Base-by-base conservation (phyloP, 2,888 invertebrate genomes). In the Dexiosoma caninum region DNA sequence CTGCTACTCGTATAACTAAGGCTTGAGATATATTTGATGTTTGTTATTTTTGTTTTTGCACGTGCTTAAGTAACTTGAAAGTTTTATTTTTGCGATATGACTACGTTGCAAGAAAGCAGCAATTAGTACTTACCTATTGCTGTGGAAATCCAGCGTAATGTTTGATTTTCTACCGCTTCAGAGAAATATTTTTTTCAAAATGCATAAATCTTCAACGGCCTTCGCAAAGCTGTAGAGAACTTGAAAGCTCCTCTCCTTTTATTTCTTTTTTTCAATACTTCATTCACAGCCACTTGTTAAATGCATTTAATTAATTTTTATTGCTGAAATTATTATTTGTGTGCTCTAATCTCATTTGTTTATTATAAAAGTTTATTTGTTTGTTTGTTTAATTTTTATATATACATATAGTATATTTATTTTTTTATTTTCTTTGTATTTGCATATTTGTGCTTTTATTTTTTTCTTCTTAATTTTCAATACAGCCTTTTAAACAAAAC, bases 321-420 rank as follows among this genome's bases (percentile, higher is more conserved):
- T 42, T 23, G 12, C 14, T 37, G 9, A 9, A 57, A 37, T 46
- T 66, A 46, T 46, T 66, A 46, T 55, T 67, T 66, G 49, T 77
- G 49, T 77, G 77, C 81, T 81, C 77, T 81, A 81, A 59, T 81
- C 72, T 69, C 72, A 74, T 81, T 81, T 81, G 77, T 72, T 77
- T 81, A 74, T 62, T 64, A 21, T 40, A 35, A 42, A 19, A 49
- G 64, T 59, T 23, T 71, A 21, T 64, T 67, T 60, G 6, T 55
- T 21, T 70, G 21, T 70, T 78, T 67, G 37, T 59, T 77, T 70
- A 35, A 35, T 42, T 66, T 78, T 67, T 42, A 30, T 40, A 14
- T 60, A 44, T 74, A 64, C 72, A 12, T 72, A 46, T 76, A 62
- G 12, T 40, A 46, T 35, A 60, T 46, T 40, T 67, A 9, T 30